Evolutionary conservation across 2,888 invertebrate species (phyloP).

Genomic region (Meta bourneti): DNA sequence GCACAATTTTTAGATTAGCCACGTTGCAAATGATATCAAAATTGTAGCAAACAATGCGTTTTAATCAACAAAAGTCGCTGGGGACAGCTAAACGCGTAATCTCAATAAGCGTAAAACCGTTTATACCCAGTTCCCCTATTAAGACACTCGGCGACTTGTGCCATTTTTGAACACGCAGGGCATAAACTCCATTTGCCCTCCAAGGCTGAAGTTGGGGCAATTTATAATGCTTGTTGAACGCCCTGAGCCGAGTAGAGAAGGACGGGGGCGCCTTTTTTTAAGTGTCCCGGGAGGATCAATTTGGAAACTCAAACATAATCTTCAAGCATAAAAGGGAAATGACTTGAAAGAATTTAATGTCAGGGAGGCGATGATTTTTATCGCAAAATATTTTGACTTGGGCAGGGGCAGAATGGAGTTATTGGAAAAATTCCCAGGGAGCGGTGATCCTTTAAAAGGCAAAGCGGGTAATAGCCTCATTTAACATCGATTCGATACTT

Average conservation of each 20-base stretch:
- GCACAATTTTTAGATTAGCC: too few species aligned
- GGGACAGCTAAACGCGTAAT: too few species aligned
- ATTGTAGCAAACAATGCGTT: too few species aligned
- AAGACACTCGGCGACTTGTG: background rate
- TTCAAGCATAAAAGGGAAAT: slow-evolving; percentile 55
- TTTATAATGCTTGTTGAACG: slow-evolving; percentile 44
- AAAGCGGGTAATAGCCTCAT: slow-evolving; percentile 23
- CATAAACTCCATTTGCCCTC: background rate
- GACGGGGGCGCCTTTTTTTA: background rate
- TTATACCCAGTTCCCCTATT: background rate
- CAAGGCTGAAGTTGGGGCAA: slow-evolving; percentile 10
- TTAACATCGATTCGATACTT: slow-evolving; percentile 56
- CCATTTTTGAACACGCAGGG: background rate
- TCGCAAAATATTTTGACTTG: slow-evolving; percentile 51
- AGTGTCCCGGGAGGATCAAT: slow-evolving; percentile 29
- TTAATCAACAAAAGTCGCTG: too few species aligned
- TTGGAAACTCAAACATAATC: slow-evolving; percentile 61
- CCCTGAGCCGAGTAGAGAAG: background rate
- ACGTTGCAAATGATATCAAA: too few species aligned
- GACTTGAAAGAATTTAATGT: slow-evolving; percentile 66
- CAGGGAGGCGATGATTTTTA: slow-evolving; percentile 55
- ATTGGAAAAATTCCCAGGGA: slow-evolving; percentile 47
- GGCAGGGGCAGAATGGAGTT: background rate
- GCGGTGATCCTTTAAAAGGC: slow-evolving; percentile 36
- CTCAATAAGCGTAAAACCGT: background rate